A percentile compares a stretch with the other conserved stretches of the same genome.
Conservation (phyloP, 2,797 vertebrate species). For the Amblyopsis hoosieri region DNA sequence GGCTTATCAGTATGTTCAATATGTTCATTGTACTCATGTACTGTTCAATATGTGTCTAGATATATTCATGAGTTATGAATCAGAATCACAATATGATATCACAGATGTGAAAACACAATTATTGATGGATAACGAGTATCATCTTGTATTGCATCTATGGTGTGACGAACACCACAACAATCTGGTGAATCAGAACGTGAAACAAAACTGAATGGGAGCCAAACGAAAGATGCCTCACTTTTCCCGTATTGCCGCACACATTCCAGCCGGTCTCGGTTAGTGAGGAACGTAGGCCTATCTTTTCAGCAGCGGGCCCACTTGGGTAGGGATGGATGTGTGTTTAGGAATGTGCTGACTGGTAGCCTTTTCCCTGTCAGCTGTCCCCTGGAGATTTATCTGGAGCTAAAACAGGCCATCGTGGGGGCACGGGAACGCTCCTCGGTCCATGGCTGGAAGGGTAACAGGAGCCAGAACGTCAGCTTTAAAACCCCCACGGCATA, state of each 20-base stretch:
- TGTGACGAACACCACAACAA: neutral
- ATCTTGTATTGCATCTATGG: neutral
- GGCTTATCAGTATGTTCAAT: conserved; percentile 3
- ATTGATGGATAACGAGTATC: neutral
- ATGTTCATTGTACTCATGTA: neutral
- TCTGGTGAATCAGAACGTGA: neutral
- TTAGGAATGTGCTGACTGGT: conserved; percentile 75
- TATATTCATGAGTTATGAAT: conserved; percentile 23
- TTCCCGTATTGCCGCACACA: neutral
- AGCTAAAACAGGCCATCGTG: conserved; percentile 69
- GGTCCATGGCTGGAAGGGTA: conserved; percentile 48
- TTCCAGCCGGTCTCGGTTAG: conserved; percentile 24
- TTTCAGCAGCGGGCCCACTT: neutral
- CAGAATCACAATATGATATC: conserved; percentile 8
- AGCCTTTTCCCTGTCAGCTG: conserved; percentile 71
- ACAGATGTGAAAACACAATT: neutral
- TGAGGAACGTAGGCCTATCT: neutral
- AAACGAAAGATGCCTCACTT: neutral
- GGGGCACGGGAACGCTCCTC: conserved; percentile 49
- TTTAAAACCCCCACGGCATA: neutral
- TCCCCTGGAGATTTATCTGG: conserved; percentile 73
- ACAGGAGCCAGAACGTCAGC: conserved; percentile 51
- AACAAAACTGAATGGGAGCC: neutral
- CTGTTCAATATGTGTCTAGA: conserved; percentile 1
- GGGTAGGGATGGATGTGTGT: conserved; percentile 36